A percentile compares a stretch with the other conserved stretches of the same genome.
Evolutionary conservation across 2,888 invertebrate genomes (phyloP).

Genomic region (Anorthoa munda): DNA sequence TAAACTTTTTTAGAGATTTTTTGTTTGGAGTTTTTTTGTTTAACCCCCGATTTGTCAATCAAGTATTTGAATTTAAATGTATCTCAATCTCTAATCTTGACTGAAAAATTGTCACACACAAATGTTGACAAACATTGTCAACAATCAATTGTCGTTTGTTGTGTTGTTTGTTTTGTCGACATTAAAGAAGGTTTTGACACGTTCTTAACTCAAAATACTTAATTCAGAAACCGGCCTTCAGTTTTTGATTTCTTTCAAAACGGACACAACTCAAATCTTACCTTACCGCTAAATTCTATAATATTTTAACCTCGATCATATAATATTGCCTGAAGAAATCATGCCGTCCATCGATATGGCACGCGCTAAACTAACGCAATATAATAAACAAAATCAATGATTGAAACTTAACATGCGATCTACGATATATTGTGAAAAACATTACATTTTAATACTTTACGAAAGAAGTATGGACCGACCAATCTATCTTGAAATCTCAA

Average conservation of each 20-base stretch:
- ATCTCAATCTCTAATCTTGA: no score
- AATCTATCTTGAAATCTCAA: conserved; percentile 5
- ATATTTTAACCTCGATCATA: neutral
- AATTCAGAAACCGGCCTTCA: neutral
- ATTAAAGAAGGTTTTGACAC: no score
- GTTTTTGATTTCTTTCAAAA: neutral
- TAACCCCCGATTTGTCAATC: no score
- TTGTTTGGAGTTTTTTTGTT: no score
- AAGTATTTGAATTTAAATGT: no score
- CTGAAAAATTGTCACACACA: no score
- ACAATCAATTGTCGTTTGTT: no score
- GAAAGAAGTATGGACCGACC: conserved; percentile 10
- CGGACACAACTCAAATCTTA: neutral
- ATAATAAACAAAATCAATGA: conserved; percentile 50
- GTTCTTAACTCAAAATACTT: no score
- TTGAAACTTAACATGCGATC: conserved; percentile 49
- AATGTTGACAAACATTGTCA: no score
- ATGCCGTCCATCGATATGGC: neutral
- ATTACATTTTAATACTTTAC: conserved; percentile 32
- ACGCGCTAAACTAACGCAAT: conserved; percentile 32
- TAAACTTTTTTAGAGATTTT: no score
- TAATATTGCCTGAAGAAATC: conserved; percentile 26
- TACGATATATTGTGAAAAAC: conserved; percentile 37
- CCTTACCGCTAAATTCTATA: neutral
- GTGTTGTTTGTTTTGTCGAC: no score